A percentile compares a stretch with the other conserved stretches of the same genome.
These are phyloP conservation scores for Nomada goodeniana DNA, from an alignment of 2,888 invertebrate genomes.

Conservation along the genomic window DNA sequence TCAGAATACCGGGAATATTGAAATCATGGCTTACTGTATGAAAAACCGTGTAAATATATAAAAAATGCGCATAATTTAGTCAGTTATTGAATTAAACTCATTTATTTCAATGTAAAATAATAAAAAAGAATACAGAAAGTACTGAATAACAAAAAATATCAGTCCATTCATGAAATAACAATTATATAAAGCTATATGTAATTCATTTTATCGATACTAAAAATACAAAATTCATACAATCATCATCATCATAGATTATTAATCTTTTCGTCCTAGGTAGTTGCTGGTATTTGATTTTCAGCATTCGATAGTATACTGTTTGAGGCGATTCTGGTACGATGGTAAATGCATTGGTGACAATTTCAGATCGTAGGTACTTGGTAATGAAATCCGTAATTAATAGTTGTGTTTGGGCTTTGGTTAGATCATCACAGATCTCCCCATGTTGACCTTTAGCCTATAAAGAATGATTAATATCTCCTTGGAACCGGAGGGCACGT, in stretches of 20 bases:
- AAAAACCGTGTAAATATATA: too few relatives aligned
- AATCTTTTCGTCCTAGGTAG: constrained; percentile 12
- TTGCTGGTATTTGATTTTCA: constrained; percentile 1
- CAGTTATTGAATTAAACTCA: not conserved
- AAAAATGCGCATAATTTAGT: not conserved
- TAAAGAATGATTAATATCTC: constrained; percentile 15
- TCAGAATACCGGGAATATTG: too few relatives aligned
- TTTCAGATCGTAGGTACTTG: constrained; percentile 12
- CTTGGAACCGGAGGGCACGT: constrained; percentile 5
- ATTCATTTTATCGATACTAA: constrained; percentile 11
- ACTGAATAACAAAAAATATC: constrained; percentile 3
- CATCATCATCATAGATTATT: constrained; percentile 1
- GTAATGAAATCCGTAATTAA: constrained; percentile 31
- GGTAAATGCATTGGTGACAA: constrained; percentile 22
- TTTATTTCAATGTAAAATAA: constrained; percentile 7
- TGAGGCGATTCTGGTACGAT: constrained; percentile 22
- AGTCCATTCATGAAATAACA: constrained; percentile 6
- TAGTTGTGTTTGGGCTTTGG: not conserved
- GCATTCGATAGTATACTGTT: not conserved
- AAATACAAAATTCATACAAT: constrained; percentile 3
- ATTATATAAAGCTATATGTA: constrained; percentile 7
- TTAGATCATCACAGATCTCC: constrained; percentile 11
- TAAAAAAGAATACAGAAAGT: not conserved
- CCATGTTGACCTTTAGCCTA: not conserved
- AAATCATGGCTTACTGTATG: too few relatives aligned